A percentile compares a stretch with the other conserved stretches of the same genome.
Evolutionary conservation across 2,113 vertebrate genomes (phyloP).

Genomic region (Uropsilus gracilis): DNA sequence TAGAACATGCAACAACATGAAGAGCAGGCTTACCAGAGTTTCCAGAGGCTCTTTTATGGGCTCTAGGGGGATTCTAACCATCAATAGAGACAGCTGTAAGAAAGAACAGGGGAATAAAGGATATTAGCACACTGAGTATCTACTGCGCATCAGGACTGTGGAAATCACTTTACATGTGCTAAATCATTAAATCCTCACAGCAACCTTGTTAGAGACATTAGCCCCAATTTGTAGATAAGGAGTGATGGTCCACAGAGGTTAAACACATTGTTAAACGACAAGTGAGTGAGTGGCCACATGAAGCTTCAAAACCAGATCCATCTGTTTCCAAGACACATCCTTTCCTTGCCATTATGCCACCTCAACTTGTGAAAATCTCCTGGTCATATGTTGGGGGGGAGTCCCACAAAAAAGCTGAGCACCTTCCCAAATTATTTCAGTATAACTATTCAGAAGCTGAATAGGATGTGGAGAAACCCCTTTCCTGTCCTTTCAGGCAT

Average conservation of each 20-base stretch:
- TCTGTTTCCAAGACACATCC: background rate
- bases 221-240: background rate
- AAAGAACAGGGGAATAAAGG: background rate
- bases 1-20: background rate
- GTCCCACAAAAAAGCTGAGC: background rate
- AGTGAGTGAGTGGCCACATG: background rate
- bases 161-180: background rate
- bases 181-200: background rate
- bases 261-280: background rate
- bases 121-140: background rate
- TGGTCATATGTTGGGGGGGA: background rate
- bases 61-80: background rate
- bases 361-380: background rate
- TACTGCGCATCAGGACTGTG: background rate
- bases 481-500: background rate
- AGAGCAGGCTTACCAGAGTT: background rate
- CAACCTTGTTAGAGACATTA: background rate
- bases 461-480: background rate
- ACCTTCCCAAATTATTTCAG: constrained; percentile 2
- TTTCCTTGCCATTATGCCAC: background rate
- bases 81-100: background rate
- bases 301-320: background rate
- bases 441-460: background rate
- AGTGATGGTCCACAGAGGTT: background rate
- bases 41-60: background rate